Evolutionary conservation across 23 tunicate genomes (phyloP).

Genomic region (Trididemnum miniatum): DNA sequence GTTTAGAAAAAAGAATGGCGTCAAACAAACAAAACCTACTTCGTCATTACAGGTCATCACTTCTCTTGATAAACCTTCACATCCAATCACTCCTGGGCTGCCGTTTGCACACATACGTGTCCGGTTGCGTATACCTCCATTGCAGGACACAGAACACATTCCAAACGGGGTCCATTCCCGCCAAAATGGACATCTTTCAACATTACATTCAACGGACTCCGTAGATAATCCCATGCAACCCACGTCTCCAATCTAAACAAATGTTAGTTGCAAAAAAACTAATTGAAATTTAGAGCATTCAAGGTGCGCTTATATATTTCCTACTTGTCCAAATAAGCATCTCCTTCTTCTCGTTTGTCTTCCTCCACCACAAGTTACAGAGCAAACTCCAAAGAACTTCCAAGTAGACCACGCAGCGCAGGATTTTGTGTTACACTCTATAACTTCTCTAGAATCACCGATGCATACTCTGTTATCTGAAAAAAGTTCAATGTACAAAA

Average conservation of each 20-base stretch:
- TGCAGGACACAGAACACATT: constrained; percentile 52
- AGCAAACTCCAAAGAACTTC: constrained; percentile 1
- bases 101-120: constrained; percentile 37
- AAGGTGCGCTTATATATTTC: too few relatives aligned
- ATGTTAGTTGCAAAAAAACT: not conserved
- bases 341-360: constrained; percentile 3
- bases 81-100: constrained; percentile 51
- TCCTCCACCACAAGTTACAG: constrained; percentile 20
- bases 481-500: not conserved
- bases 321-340: constrained; percentile 23
- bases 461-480: constrained; percentile 37
- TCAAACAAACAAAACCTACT: not conserved
- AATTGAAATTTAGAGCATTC: too few relatives aligned
- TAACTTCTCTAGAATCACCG: constrained; percentile 45
- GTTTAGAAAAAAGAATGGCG: too few relatives aligned
- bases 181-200: constrained; percentile 54
- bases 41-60: not conserved
- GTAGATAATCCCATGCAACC: constrained; percentile 46
- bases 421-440: constrained; percentile 39
- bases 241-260: constrained; percentile 13
- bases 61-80: constrained; percentile 42
- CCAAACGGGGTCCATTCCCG: constrained; percentile 45
- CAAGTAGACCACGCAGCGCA: constrained; percentile 47
- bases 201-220: constrained; percentile 34
- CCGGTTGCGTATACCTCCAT: constrained; percentile 45